These are phyloP conservation scores for Bombus terrestris DNA, from an alignment of 1,140 invertebrate species.

Conservation along the genomic window DNA sequence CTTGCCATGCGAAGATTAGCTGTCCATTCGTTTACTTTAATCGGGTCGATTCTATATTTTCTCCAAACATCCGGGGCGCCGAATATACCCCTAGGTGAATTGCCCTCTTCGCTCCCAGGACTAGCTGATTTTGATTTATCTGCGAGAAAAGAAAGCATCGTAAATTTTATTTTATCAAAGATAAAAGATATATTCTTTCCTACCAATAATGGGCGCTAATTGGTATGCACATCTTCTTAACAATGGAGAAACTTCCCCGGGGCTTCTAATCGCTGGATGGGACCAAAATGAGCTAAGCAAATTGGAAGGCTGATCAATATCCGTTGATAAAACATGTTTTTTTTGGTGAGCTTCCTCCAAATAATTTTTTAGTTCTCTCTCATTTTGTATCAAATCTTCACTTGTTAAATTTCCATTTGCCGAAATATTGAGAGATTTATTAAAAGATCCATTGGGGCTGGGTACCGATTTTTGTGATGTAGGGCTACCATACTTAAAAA, in stretches of 20 bases:
- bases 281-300: slow-evolving; percentile 84
- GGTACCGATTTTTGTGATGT: slow-evolving; percentile 63
- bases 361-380: slow-evolving; percentile 74
- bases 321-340: slow-evolving; percentile 69
- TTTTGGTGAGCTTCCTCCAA: slow-evolving; percentile 74
- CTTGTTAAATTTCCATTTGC: slow-evolving; percentile 73
- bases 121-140: slow-evolving; percentile 78
- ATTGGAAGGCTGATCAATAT: slow-evolving; percentile 77
- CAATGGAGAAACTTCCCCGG: slow-evolving; percentile 83
- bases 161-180: not conserved
- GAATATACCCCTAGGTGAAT: slow-evolving; percentile 79
- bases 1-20: slow-evolving; percentile 86
- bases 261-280: slow-evolving; percentile 82
- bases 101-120: slow-evolving; percentile 82
- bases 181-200: slow-evolving; percentile 40
- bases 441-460: slow-evolving; percentile 71
- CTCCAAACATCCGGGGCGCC: slow-evolving; percentile 84
- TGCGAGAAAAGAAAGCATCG: slow-evolving; percentile 7
- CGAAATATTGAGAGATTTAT: slow-evolving; percentile 73
- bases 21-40: slow-evolving; percentile 86
- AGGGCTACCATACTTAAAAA: slow-evolving; percentile 70
- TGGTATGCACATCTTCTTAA: slow-evolving; percentile 83
- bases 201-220: slow-evolving; percentile 83
- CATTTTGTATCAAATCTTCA: slow-evolving; percentile 76
- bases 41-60: slow-evolving; percentile 85